Percentiles rank a stretch among this genome's conserved stretches.
Conservation (phyloP, 2,113 vertebrate species). For the Tenrec ecaudatus region DNA sequence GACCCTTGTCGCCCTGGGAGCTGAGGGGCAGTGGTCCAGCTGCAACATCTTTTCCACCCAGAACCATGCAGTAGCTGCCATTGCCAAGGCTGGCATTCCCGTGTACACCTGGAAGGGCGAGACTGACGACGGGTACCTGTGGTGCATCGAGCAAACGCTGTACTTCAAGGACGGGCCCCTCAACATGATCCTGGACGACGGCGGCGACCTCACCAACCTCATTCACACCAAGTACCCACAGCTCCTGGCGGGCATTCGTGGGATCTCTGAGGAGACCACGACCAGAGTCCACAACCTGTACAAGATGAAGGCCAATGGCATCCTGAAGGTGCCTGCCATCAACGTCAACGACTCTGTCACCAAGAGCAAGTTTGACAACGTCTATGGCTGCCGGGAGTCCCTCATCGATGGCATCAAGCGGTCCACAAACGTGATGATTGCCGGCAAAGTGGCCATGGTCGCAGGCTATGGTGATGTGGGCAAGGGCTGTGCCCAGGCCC, state of each 20-base stretch:
- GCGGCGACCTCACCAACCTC: constrained; percentile 97
- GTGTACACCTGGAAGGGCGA: constrained; percentile 99
- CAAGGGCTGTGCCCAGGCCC: constrained; percentile 97
- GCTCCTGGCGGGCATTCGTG: constrained; percentile 94
- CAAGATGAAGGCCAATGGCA: constrained; percentile 95
- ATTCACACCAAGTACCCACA: constrained; percentile 96
- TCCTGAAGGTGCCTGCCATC: constrained; percentile 96
- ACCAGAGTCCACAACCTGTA: constrained; percentile 98
- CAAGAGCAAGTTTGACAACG: constrained; percentile 99
- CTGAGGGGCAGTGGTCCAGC: constrained; percentile 99
- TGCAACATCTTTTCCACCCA: constrained; percentile 99
- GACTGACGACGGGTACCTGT: constrained; percentile 98
- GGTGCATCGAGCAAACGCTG: constrained; percentile 99
- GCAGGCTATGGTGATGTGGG: constrained; percentile 98
- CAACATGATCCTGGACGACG: constrained; percentile 99
- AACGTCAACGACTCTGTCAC: constrained; percentile 99
- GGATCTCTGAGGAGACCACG: constrained; percentile 97
- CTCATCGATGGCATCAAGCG: no score
- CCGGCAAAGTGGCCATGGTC: no score
- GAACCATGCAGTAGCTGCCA: constrained; percentile 96
- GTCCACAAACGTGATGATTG: no score
- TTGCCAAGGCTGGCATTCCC: constrained; percentile 96
- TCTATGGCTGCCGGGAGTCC: no score
- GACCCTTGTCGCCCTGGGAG: no score
- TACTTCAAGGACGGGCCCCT: constrained; percentile 95